Evolutionary conservation across 30 jellyfish, hydroid and myxozoan species (phyloP), one percentile per base, ranked within the genome.

Genomic region (Cassiopea xamachana): DNA sequence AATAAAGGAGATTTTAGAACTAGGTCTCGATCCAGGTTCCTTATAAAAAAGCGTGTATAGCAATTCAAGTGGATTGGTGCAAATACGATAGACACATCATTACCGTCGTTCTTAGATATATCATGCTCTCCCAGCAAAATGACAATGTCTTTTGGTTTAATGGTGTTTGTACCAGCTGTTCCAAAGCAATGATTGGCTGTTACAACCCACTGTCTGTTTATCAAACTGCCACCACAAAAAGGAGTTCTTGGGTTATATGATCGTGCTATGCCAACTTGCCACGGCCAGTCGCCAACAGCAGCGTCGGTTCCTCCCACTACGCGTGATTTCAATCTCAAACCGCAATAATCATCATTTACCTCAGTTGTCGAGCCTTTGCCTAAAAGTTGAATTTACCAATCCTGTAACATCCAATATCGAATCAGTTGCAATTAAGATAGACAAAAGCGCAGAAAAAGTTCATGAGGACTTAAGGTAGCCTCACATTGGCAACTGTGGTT

Each of bases 211-310:
- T 84, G 92, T 44, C 39, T 70, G 85, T 84, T 84, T 12, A 84
- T 84, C 92, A 84, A 55, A 6, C 77, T 69, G 16, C 92, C 92
- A 46, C 92, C 92, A 64, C 92, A 84, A 71, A 84, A 84, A 10
- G 75, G 64, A 2, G 43, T 69, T 17, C 12, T 55, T 55, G 64
- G 64, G 12, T 55, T 55, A 55, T 68, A 51, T 43, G 69, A 64
- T 39, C 67, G 48, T 6, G 85, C 85, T 43, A 84, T 85, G 85
- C 92, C 92, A 15, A 84, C 92, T 50, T 70, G 84, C 92, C 92
- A 84, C 0, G 92, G 92, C 92, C 92, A 84, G 77, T 84, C 92
- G 68, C 92, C 92, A 18, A 39, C 77, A 1, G 92, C 92, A 51
- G 92, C 76, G 43, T 49, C 92, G 17, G n/a, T 51, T 13, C 92